Percentiles rank a stretch among this genome's conserved stretches.
Conservation (phyloP, 2,888 invertebrate species). For the Caenorhabditis sinica region DNA sequence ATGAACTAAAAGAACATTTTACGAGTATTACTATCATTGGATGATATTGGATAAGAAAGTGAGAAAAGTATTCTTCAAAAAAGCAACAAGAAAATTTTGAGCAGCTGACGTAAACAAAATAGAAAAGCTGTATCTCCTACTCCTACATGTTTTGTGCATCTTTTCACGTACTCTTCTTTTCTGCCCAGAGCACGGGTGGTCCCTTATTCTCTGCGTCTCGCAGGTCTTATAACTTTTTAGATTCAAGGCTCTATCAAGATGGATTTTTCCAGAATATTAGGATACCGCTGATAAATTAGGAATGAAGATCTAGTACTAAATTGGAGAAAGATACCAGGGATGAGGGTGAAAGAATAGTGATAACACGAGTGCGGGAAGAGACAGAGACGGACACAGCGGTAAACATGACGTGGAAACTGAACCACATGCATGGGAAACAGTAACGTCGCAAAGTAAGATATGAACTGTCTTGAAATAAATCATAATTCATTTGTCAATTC, state of each 20-base stretch:
- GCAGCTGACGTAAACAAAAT: slow-evolving; percentile 1
- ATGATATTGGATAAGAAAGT: background rate
- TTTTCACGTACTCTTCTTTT: slow-evolving; percentile 46
- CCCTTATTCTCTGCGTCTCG: slow-evolving; percentile 41
- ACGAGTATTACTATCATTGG: background rate
- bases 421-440: slow-evolving; percentile 42
- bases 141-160: slow-evolving; percentile 51
- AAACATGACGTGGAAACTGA: slow-evolving; percentile 43
- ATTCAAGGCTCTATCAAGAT: background rate
- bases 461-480: background rate
- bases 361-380: background rate
- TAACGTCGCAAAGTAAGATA: background rate
- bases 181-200: slow-evolving; percentile 36
- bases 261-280: too few relatives aligned
- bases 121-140: background rate
- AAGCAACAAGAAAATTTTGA: background rate
- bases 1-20: slow-evolving; percentile 1
- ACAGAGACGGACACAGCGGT: slow-evolving; percentile 24
- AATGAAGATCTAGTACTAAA: too few relatives aligned
- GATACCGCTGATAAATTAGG: too few relatives aligned
- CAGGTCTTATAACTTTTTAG: background rate
- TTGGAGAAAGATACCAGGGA: too few relatives aligned
- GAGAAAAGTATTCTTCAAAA: background rate
- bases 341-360: too few relatives aligned
- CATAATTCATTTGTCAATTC: slow-evolving; percentile 1